phyloP scores from a whole-genome alignment of 2,797 vertebrate species.

The Manis pentadactyla region DNA sequence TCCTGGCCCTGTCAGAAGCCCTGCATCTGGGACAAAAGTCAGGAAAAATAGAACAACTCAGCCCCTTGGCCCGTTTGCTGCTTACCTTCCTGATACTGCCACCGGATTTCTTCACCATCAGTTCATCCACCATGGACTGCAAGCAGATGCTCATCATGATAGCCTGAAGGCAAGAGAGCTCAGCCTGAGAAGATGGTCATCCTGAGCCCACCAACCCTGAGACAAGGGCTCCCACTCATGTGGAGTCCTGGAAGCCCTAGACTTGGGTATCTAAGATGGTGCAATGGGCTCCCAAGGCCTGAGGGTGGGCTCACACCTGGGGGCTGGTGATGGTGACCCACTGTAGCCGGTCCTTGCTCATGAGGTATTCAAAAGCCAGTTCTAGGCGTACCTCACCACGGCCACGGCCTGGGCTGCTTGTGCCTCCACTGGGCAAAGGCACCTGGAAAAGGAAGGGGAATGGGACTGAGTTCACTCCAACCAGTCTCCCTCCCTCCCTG shows the following conservation, averaged over 20 bases:
- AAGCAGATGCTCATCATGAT: constrained; percentile 99
- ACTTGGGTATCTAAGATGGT: constrained; percentile 35
- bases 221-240: constrained; percentile 32
- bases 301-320: constrained; percentile 89
- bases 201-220: not conserved
- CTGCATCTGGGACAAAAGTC: not conserved
- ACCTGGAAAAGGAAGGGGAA: constrained; percentile 87
- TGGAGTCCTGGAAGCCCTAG: constrained; percentile 53
- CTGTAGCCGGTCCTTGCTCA: constrained; percentile 99
- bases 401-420: constrained; percentile 90
- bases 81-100: constrained; percentile 98
- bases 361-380: constrained; percentile 98
- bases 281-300: constrained; percentile 35
- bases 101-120: constrained; percentile 99
- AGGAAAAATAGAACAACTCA: not conserved
- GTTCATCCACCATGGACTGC: constrained; percentile 98
- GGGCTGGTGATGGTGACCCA: constrained; percentile 99
- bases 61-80: not conserved
- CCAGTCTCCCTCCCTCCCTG: not conserved
- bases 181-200: constrained; percentile 3
- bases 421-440: constrained; percentile 91
- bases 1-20: not conserved
- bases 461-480: not conserved
- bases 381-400: constrained; percentile 96
- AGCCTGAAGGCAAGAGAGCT: constrained; percentile 87